Conservation (phyloP, 2,113 vertebrate genomes). For the Numenius arquata region DNA sequence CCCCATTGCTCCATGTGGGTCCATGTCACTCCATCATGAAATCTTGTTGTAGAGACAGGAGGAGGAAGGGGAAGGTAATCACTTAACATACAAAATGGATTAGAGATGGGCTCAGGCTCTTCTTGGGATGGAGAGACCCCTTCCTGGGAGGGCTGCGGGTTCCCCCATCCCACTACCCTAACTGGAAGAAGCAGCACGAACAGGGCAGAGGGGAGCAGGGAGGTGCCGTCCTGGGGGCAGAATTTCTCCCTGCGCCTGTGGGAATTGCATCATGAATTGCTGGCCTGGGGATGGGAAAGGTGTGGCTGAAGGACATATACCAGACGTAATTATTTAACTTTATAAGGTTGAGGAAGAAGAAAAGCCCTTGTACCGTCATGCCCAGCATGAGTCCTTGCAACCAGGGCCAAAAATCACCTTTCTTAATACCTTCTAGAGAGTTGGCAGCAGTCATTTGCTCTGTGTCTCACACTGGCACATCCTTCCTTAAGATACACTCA, state of each 20-base stretch:
- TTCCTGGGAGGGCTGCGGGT: background rate
- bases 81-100: background rate
- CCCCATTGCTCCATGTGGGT: accelerated
- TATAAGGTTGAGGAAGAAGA: background rate
- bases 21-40: background rate
- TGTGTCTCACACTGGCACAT: background rate
- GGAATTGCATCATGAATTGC: background rate
- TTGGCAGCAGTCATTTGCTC: accelerated
- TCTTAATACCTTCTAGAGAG: background rate
- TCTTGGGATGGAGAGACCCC: background rate
- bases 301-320: background rate
- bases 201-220: background rate
- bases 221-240: background rate
- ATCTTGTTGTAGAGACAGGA: background rate
- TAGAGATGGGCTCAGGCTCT: background rate
- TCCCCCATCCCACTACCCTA: accelerated
- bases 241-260: background rate
- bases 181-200: background rate
- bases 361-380: background rate
- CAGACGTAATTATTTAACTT: background rate
- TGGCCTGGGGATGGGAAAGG: background rate
- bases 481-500: background rate
- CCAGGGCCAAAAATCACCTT: background rate
- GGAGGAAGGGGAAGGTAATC: background rate
- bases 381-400: background rate